Percentiles rank a stretch among this genome's conserved stretches.
Conservation (phyloP, 2,113 vertebrate species). For the Lepisosteus osseus region DNA sequence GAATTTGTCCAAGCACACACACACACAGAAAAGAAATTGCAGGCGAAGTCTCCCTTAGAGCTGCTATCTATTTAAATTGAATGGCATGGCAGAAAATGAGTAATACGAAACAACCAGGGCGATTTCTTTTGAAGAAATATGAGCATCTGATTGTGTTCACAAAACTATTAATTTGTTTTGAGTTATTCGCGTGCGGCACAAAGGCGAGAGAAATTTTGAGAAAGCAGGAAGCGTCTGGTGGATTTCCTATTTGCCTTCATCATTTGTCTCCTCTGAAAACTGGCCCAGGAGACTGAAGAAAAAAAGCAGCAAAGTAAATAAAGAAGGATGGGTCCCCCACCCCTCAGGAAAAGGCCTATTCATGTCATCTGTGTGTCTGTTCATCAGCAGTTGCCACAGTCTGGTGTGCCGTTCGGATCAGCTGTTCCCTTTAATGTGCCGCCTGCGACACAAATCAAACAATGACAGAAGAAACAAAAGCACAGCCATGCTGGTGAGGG, state of each 20-base stretch:
- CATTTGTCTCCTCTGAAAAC: conserved; percentile 10
- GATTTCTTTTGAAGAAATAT: conserved; percentile 4
- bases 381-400: conserved; percentile 13
- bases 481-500: neutral
- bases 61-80: neutral
- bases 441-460: conserved; percentile 14
- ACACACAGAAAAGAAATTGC: no score
- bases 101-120: neutral
- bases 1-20: no score
- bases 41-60: neutral
- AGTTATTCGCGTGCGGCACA: neutral
- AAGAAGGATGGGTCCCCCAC: conserved; percentile 1
- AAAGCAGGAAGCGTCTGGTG: neutral
- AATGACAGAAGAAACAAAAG: conserved; percentile 13
- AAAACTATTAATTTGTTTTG: conserved; percentile 5
- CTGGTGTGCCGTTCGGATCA: conserved; percentile 6
- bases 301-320: conserved; percentile 3
- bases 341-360: conserved; percentile 10
- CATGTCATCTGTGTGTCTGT: conserved; percentile 13
- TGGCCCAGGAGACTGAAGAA: neutral
- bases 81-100: neutral
- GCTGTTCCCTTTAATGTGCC: conserved; percentile 8
- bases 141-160: conserved; percentile 4
- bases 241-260: conserved; percentile 7
- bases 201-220: conserved; percentile 1